Base-by-base conservation (phyloP, 1,140 invertebrate species). In the Thaumatotibia leucotreta region DNA sequence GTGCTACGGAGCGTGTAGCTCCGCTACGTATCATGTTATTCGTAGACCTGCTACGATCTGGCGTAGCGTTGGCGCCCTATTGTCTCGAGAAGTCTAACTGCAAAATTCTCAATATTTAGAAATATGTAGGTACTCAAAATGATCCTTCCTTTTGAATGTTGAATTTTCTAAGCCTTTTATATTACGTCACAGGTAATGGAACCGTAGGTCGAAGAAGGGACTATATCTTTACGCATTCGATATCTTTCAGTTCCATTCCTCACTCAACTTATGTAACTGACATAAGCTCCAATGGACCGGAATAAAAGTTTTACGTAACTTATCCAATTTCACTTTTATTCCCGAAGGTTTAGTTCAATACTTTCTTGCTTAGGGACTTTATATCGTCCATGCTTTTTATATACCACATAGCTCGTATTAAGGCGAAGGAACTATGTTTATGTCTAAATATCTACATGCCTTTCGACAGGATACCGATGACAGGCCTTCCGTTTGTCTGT, bases 221-320 rank as follows among this genome's bases (percentile, higher is more conserved):
- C 0, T 20, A 45, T 6, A 29, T 6, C 39, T 20, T 9, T 9
- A 27, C 23, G 27, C n/a, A 58, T 31, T 14, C 23, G 11, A 24
- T 27, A 14, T n/a, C 20, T 27, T 14, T 58, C 24, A n/a, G 52
- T 58, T 6, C 20, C 5, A 45, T 45, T 45, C 20, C 23, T 58
- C n/a, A 29, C 14, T 27, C n/a, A 58, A 58, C 52, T 58, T 58
- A 58, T 58, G 23, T 58, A 58, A 58, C 24, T 27, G 50, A 54
- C 22, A 8, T 58, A 5, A 24, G 11, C 5, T 29, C 24, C 52
- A 24, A 8, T n/a, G 52, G 29, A 14, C 4, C 52, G 27, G 24
- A 58, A 58, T 29, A 29, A 58, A 29, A 58, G 9, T 27, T 58
- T 58, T 58, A 58, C 52, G 52, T 58, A 58, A 58, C 52, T 31